Conservation (phyloP, 2,113 vertebrate genomes). For the Eidolon helvum region DNA sequence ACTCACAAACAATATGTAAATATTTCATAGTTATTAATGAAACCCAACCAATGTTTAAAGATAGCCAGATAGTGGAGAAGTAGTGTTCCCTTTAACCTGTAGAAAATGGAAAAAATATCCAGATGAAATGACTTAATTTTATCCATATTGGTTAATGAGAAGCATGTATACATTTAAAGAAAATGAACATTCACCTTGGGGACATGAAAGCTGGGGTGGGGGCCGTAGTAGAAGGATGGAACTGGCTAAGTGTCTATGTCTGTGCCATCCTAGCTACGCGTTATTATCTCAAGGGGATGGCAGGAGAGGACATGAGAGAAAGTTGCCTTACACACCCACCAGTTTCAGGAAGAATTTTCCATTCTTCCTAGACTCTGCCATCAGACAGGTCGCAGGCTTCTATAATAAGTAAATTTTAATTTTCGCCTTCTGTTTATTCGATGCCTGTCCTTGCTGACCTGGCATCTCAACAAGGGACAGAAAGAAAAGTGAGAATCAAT, state of each 20-base stretch:
- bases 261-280: background rate
- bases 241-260: background rate
- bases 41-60: background rate
- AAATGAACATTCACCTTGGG: background rate
- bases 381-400: background rate
- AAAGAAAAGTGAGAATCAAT: background rate
- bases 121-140: background rate
- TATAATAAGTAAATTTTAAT: no score
- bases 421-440: background rate
- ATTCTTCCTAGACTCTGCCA: background rate
- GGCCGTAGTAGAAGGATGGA: no score
- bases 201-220: background rate
- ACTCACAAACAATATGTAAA: background rate
- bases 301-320: background rate
- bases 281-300: background rate
- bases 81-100: background rate
- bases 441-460: background rate
- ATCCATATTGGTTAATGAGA: background rate
- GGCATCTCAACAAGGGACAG: background rate
- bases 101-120: background rate
- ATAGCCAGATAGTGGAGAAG: accelerated
- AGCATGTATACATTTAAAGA: background rate
- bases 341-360: background rate
- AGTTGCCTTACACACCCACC: accelerated
- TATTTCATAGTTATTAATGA: background rate